phyloP scores from a whole-genome alignment of 1,140 invertebrate species.

The Sitophilus oryzae region DNA sequence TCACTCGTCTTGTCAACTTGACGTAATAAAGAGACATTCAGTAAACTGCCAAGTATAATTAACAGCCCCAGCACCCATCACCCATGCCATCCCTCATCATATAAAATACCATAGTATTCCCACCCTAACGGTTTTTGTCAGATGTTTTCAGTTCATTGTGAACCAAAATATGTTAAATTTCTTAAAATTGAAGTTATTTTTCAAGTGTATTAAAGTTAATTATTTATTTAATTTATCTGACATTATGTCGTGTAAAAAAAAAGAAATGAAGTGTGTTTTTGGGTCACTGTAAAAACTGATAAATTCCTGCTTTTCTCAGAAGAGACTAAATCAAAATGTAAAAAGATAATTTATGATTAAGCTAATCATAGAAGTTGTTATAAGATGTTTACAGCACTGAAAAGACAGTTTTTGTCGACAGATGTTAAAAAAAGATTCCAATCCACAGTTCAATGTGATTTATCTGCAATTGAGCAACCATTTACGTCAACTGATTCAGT shows the following conservation, averaged over 20 bases:
- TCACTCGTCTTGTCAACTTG: too few species aligned
- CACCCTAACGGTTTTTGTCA: constrained; percentile 7
- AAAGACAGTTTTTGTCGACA: constrained; percentile 26
- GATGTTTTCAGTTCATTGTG: constrained; percentile 17
- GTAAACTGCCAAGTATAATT: too few species aligned
- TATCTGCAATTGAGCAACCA: constrained; percentile 17
- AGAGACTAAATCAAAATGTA: constrained; percentile 14
- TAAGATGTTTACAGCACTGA: constrained; percentile 20
- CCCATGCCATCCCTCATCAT: too few species aligned
- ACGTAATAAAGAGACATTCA: too few species aligned
- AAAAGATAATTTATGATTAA: constrained; percentile 15
- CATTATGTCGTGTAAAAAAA: constrained; percentile 15
- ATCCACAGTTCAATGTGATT: constrained; percentile 21
- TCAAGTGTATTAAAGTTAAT: not conserved
- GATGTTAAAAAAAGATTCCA: constrained; percentile 22
- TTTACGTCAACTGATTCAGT: constrained; percentile 23
- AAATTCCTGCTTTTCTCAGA: constrained; percentile 8
- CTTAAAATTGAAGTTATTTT: constrained; percentile 4
- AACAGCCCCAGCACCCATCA: too few species aligned
- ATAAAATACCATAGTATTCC: not conserved
- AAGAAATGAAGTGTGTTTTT: constrained; percentile 15
- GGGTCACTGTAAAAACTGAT: too few species aligned
- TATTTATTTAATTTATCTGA: constrained; percentile 15
- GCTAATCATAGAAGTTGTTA: constrained; percentile 28
- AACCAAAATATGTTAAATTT: constrained; percentile 11